Evolutionary conservation across 2,797 vertebrate species (phyloP).

Genomic region (Amblyopsis hoosieri): DNA sequence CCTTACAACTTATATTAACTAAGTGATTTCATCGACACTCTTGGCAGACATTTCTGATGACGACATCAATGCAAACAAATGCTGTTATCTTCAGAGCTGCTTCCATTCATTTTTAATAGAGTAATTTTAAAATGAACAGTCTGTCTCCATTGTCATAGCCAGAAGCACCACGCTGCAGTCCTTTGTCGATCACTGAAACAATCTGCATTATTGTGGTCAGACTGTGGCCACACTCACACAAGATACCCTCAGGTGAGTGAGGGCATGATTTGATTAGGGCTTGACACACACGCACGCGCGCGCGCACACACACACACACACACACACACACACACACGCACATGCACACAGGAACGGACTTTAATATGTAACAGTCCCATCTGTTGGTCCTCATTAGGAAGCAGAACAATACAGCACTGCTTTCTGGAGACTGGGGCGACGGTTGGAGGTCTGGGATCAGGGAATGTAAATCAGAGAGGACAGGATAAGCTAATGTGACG

Average conservation of each 20-base stretch:
- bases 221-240: not conserved
- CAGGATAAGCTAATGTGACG: constrained; percentile 14
- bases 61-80: constrained; percentile 9
- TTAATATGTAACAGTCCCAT: constrained; percentile 21
- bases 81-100: constrained; percentile 12
- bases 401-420: constrained; percentile 24
- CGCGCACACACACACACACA: not conserved
- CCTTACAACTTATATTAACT: no score
- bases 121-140: constrained; percentile 22
- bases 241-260: not conserved
- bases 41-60: constrained; percentile 20
- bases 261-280: no score
- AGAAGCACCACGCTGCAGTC: not conserved
- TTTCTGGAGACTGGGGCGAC: constrained; percentile 21
- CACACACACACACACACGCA: not conserved
- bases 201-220: not conserved
- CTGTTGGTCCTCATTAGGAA: constrained; percentile 45
- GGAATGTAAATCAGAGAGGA: not conserved
- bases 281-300: not conserved
- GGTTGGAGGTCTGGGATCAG: constrained; percentile 8
- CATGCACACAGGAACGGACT: not conserved
- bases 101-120: constrained; percentile 48
- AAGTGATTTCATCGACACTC: not conserved
- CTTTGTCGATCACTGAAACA: not conserved
- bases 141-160: not conserved